Conservation (phyloP, 2,113 vertebrate genomes). For the Chauna torquata region DNA sequence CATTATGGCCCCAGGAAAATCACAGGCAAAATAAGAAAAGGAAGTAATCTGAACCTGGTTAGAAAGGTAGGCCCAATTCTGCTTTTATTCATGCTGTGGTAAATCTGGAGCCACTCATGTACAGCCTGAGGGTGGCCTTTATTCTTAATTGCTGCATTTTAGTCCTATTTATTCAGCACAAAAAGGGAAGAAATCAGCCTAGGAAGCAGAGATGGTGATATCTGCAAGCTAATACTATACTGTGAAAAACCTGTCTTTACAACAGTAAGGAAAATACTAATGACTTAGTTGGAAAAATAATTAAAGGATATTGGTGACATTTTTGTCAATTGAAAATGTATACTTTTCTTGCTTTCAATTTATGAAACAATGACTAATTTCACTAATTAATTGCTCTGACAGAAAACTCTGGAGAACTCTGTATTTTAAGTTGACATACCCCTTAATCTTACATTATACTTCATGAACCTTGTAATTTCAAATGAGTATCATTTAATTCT, state of each 20-base stretch:
- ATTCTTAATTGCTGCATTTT: slow-evolving; percentile 49
- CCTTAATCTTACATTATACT: slow-evolving; percentile 58
- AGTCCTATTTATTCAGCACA: slow-evolving; percentile 27
- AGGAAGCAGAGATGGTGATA: slow-evolving; percentile 44
- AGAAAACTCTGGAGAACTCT: slow-evolving; percentile 40
- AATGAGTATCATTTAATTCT: slow-evolving; percentile 50
- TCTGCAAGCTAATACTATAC: slow-evolving; percentile 45
- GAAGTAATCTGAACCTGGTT: background rate
- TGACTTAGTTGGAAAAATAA: slow-evolving; percentile 57
- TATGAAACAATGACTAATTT: slow-evolving; percentile 70
- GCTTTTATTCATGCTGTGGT: slow-evolving; percentile 1
- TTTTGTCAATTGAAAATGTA: slow-evolving; percentile 49
- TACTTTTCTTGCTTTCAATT: slow-evolving; percentile 57
- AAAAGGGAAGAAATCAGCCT: slow-evolving; percentile 9
- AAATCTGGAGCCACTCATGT: slow-evolving; percentile 5
- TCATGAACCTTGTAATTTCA: slow-evolving; percentile 59
- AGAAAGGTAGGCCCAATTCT: background rate
- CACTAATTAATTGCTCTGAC: slow-evolving; percentile 46
- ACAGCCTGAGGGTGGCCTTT: slow-evolving; percentile 26
- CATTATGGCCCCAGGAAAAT: background rate
- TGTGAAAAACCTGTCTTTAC: background rate
- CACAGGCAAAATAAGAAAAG: background rate
- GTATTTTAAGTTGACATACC: slow-evolving; percentile 46
- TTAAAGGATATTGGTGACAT: slow-evolving; percentile 51
- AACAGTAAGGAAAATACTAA: slow-evolving; percentile 49